Percentiles rank a stretch among this genome's conserved stretches.
phyloP scores from a whole-genome alignment of 2,888 invertebrate genomes.

The Drosophila borealis region DNA sequence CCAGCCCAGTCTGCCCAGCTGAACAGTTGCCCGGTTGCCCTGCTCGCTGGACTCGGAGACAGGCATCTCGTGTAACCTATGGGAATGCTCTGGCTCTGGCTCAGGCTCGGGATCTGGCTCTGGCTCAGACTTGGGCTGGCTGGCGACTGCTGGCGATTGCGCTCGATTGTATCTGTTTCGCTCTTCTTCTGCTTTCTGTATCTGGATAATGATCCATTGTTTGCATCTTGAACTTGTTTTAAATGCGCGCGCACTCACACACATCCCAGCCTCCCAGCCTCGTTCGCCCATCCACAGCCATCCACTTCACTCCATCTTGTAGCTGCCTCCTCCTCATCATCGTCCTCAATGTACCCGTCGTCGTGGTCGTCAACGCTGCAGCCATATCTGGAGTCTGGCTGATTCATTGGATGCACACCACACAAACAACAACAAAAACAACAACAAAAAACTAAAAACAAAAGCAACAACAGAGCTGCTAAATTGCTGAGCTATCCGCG shows the following conservation, averaged over 20 bases:
- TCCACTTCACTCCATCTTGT: conserved; percentile 62
- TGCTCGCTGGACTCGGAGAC: conserved; percentile 46
- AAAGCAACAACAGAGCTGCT: conserved; percentile 15
- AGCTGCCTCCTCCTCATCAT: conserved; percentile 54
- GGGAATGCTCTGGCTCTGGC: conserved; percentile 64
- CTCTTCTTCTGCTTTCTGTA: conserved; percentile 69
- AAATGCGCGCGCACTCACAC: conserved; percentile 78
- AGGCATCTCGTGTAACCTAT: conserved; percentile 75
- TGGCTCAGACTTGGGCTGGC: conserved; percentile 12
- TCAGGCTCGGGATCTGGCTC: conserved; percentile 4
- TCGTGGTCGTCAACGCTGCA: conserved; percentile 53
- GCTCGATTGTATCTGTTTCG: conserved; percentile 77
- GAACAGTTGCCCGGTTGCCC: conserved; percentile 19
- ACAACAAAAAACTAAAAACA: background rate
- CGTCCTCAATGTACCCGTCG: conserved; percentile 31
- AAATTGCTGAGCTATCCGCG: conserved; percentile 51
- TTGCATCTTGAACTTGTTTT: conserved; percentile 84
- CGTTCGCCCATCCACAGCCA: background rate
- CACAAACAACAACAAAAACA: conserved; percentile 17
- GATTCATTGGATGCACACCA: conserved; percentile 54
- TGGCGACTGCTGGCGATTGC: conserved; percentile 60
- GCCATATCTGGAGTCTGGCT: conserved; percentile 63
- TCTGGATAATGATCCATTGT: conserved; percentile 84
- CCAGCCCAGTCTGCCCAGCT: conserved; percentile 3
- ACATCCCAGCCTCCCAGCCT: conserved; percentile 26